phyloP scores from a whole-genome alignment of 2,797 vertebrate species.

The Novumbra hubbsi region DNA sequence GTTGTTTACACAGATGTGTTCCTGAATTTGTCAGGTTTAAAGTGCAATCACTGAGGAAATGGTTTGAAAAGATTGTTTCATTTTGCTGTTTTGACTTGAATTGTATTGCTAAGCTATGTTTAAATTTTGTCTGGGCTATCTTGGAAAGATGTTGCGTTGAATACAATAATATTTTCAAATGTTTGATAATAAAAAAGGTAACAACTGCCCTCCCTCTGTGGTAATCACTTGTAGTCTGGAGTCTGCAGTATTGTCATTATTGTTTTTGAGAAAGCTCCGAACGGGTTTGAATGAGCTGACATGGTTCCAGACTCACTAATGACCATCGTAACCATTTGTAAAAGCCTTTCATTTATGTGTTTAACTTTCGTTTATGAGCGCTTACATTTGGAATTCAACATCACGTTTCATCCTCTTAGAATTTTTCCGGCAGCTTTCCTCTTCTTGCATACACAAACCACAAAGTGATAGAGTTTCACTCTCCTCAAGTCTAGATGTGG shows the following conservation, averaged over 20 bases:
- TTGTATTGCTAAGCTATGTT: conserved; percentile 1
- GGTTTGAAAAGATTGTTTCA: background rate
- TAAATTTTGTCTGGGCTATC: background rate
- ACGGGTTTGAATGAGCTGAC: background rate
- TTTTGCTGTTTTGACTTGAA: background rate
- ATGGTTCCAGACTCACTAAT: conserved; percentile 35
- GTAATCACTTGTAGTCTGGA: background rate
- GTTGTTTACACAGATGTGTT: background rate
- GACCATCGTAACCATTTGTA: conserved; percentile 34
- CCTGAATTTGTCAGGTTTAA: background rate
- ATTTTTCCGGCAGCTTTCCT: conserved; percentile 15
- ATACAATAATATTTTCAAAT: background rate
- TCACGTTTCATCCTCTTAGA: conserved; percentile 10
- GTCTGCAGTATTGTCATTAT: conserved; percentile 26
- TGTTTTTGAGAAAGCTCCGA: conserved; percentile 6
- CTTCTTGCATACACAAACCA: conserved; percentile 24
- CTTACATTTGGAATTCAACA: conserved; percentile 35
- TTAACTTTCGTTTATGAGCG: conserved; percentile 43
- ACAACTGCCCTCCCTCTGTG: background rate
- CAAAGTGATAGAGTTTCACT: conserved; percentile 32
- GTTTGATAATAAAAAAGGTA: background rate
- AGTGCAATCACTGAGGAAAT: background rate
- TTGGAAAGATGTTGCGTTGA: background rate
- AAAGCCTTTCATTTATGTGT: conserved; percentile 37
- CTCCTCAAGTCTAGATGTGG: conserved; percentile 3